These are phyloP conservation scores for Melolontha melolontha DNA, from an alignment of 2,888 invertebrate species.

Conservation along the genomic window DNA sequence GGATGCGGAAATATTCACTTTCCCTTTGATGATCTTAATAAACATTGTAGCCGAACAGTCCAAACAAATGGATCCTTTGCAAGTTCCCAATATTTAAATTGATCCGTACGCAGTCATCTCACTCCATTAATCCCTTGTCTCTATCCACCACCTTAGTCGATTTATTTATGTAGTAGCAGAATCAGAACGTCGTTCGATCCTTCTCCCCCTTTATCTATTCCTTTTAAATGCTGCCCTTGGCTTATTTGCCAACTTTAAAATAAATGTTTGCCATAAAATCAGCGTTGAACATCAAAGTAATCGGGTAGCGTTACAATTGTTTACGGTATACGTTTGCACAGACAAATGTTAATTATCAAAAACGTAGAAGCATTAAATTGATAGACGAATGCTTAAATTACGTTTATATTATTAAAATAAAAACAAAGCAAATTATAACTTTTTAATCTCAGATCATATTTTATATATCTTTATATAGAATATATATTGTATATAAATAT, in stretches of 20 bases:
- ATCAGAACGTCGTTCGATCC: conserved; percentile 13
- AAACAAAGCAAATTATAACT: too few species aligned
- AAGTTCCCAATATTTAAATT: conserved; percentile 34
- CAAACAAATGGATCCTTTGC: conserved; percentile 37
- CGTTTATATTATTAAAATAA: too few species aligned
- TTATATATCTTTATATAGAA: too few species aligned
- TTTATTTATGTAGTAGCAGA: conserved; percentile 7
- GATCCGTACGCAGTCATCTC: conserved; percentile 21
- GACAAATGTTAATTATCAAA: conserved; percentile 28
- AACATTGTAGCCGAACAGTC: conserved; percentile 38
- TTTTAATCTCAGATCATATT: too few species aligned
- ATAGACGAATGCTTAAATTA: not conserved
- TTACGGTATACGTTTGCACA: conserved; percentile 43
- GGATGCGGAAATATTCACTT: conserved; percentile 15
- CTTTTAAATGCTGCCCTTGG: conserved; percentile 53
- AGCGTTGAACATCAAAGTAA: conserved; percentile 52
- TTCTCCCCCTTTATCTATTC: conserved; percentile 49
- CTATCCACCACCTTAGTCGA: conserved; percentile 34
- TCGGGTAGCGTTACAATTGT: conserved; percentile 21
- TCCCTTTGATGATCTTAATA: conserved; percentile 40
- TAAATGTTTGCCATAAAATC: conserved; percentile 61
- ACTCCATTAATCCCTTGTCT: conserved; percentile 37
- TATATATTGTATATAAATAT: too few species aligned
- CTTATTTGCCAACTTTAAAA: conserved; percentile 61
- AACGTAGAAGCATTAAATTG: conserved; percentile 4